Conservation (phyloP, 2,888 invertebrate species). For the Agrotis segetum region DNA sequence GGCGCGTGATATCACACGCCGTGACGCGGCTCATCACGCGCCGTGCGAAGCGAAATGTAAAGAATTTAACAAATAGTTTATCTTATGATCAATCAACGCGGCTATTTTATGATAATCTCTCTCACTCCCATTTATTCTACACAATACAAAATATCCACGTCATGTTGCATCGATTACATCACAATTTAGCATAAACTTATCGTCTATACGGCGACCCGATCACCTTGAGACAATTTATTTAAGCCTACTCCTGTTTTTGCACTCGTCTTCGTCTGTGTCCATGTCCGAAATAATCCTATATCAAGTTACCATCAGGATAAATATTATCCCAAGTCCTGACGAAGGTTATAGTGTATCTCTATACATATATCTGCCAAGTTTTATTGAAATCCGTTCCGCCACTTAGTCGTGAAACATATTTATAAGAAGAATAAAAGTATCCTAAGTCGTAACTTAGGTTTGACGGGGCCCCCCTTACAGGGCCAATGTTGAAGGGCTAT, state of each 20-base stretch:
- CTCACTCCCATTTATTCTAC: neutral
- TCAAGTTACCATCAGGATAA: neutral
- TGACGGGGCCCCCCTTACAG: too few species aligned
- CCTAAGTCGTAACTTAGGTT: neutral
- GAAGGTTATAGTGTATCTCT: too few species aligned
- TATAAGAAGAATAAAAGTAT: neutral
- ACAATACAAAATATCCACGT: neutral
- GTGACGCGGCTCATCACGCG: too few species aligned
- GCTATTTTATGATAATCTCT: too few species aligned
- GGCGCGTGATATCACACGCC: too few species aligned
- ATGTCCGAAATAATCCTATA: neutral
- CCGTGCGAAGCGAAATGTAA: too few species aligned
- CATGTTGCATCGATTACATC: slow-evolving; percentile 27
- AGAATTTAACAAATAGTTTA: too few species aligned
- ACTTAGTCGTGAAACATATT: too few species aligned
- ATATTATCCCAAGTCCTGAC: neutral
- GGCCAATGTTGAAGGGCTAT: too few species aligned
- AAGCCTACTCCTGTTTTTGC: neutral
- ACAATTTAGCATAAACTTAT: slow-evolving; percentile 27
- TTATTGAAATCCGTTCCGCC: too few species aligned
- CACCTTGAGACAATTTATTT: slow-evolving; percentile 41
- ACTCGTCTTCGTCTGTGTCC: neutral
- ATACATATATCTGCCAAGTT: too few species aligned
- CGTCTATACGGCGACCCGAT: slow-evolving; percentile 2
- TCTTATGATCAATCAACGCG: too few species aligned